phyloP scores from a whole-genome alignment of 2,797 vertebrate species.

The Intellagama lesueurii region DNA sequence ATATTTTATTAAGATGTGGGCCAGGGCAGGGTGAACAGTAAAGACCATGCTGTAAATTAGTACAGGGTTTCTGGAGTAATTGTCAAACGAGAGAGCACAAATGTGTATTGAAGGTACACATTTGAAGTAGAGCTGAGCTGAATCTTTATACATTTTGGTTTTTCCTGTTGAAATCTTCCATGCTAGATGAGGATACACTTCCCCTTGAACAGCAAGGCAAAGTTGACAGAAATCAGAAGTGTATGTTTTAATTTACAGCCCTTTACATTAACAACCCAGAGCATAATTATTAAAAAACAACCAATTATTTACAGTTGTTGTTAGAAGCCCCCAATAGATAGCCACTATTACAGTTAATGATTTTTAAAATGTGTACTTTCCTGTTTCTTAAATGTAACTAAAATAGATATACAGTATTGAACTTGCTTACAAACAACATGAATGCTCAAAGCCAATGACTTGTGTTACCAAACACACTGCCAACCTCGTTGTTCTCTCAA shows the following conservation, averaged over 20 bases:
- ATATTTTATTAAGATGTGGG: conserved; percentile 25
- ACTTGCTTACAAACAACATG: not conserved
- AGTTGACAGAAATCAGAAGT: not conserved
- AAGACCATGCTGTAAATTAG: not conserved
- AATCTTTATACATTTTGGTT: not conserved
- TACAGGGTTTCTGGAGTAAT: conserved; percentile 41
- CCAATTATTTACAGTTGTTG: no score
- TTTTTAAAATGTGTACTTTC: not conserved
- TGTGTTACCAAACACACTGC: not conserved
- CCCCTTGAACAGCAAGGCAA: not conserved
- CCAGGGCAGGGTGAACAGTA: not conserved
- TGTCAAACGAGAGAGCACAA: not conserved
- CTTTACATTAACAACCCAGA: not conserved
- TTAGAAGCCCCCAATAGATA: no score
- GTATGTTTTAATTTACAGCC: no score
- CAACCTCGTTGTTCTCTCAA: not conserved
- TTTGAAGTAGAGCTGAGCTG: not conserved
- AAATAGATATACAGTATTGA: not conserved
- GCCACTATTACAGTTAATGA: not conserved
- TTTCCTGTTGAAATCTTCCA: not conserved
- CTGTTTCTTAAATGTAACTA: not conserved
- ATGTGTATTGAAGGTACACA: not conserved
- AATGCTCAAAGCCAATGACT: not conserved
- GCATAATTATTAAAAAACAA: no score
- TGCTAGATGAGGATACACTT: not conserved